Evolutionary conservation across 2,888 invertebrate genomes (phyloP).

Genomic region (Entomobrya multifasciata): DNA sequence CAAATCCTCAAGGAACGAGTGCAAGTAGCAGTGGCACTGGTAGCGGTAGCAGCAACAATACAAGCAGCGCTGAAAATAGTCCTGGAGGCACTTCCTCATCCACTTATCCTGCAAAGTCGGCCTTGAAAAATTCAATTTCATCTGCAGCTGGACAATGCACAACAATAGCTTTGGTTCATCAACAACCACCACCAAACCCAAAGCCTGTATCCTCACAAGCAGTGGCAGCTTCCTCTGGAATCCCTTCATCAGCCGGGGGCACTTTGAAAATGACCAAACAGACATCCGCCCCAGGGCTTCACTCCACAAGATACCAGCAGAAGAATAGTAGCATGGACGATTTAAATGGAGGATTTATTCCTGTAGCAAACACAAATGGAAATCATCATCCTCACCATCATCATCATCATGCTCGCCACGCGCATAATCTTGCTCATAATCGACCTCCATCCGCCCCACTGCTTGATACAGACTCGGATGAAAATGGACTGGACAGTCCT

Average conservation of each 20-base stretch:
- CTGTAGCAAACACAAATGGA: constrained; percentile 1
- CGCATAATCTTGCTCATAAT: constrained; percentile 79
- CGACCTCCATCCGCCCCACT: constrained; percentile 91
- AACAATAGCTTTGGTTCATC: constrained; percentile 77
- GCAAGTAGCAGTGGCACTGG: constrained; percentile 57
- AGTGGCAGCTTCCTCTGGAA: constrained; percentile 50
- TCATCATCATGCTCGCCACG: constrained; percentile 58
- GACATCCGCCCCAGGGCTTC: constrained; percentile 66
- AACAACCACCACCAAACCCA: constrained; percentile 76
- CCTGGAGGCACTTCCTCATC: constrained; percentile 59
- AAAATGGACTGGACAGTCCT: constrained; percentile 80
- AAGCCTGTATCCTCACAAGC: constrained; percentile 68
- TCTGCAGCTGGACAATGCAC: constrained; percentile 73
- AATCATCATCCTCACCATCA: constrained; percentile 7
- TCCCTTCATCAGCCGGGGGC: constrained; percentile 64
- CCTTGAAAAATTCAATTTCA: constrained; percentile 64
- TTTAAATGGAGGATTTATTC: constrained; percentile 74
- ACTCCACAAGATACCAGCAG: constrained; percentile 70
- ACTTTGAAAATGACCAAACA: constrained; percentile 77
- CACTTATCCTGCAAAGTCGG: constrained; percentile 63
- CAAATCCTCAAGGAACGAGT: constrained; percentile 68
- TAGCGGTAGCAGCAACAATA: constrained; percentile 58
- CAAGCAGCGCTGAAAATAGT: constrained; percentile 68
- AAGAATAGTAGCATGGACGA: constrained; percentile 79
- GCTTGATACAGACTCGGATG: constrained; percentile 85